Evolutionary conservation across 2,888 invertebrate species (phyloP).

Genomic region (Exocentrus adspersus): DNA sequence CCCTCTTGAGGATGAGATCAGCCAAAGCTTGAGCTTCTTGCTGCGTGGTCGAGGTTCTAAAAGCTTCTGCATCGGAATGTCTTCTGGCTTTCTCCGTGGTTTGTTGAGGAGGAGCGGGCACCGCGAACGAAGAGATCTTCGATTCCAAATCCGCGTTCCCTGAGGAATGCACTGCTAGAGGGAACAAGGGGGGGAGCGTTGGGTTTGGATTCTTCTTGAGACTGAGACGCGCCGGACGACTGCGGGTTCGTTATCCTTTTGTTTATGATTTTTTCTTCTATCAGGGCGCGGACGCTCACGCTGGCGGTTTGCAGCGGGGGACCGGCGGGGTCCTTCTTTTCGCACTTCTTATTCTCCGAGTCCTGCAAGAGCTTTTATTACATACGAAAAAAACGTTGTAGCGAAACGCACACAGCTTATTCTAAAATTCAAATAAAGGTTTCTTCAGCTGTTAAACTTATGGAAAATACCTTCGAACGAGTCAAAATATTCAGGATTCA

Average conservation of each 20-base stretch:
- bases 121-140: conserved; percentile 67
- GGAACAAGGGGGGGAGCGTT: conserved; percentile 62
- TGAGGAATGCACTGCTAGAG: conserved; percentile 63
- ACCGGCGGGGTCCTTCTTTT: conserved; percentile 84
- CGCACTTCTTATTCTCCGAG: conserved; percentile 85
- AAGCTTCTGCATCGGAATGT: conserved; percentile 66
- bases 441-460: not conserved
- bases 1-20: conserved; percentile 78
- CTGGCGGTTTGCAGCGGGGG: conserved; percentile 93
- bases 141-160: conserved; percentile 56
- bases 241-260: conserved; percentile 72
- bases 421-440: not conserved
- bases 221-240: conserved; percentile 47
- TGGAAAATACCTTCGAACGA: not conserved
- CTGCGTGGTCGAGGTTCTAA: conserved; percentile 64
- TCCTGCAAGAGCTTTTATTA: conserved; percentile 68
- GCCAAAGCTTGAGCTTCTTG: conserved; percentile 83
- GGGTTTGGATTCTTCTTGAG: conserved; percentile 55
- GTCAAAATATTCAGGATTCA: not conserved
- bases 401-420: not conserved
- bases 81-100: conserved; percentile 59
- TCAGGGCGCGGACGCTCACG: conserved; percentile 87
- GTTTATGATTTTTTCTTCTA: conserved; percentile 93
- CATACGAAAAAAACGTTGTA: not conserved
- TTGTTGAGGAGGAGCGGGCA: conserved; percentile 67